A percentile compares a stretch with the other conserved stretches of the same genome.
Conservation (phyloP, 2,113 vertebrate genomes). For the Malurus alboscapulatus region DNA sequence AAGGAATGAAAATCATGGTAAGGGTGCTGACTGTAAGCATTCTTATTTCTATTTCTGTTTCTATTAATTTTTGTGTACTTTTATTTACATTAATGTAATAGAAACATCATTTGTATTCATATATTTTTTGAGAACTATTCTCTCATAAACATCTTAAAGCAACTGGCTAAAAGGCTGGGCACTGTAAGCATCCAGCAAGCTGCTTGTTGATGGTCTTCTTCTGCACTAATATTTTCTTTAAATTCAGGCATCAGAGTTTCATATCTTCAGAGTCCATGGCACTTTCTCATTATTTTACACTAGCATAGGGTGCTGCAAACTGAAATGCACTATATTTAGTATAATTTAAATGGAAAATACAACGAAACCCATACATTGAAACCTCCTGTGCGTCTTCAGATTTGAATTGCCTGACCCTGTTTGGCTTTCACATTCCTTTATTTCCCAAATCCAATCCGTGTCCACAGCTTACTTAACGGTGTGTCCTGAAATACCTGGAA, state of each 20-base stretch:
- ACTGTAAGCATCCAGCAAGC: not conserved
- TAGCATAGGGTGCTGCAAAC: not conserved
- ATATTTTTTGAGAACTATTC: not conserved
- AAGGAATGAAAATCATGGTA: not conserved
- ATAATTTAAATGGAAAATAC: not conserved
- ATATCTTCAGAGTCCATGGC: not conserved
- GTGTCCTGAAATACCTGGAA: not conserved
- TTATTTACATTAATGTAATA: not conserved
- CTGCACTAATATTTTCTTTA: not conserved
- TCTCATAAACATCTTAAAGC: not conserved
- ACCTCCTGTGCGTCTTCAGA: not conserved
- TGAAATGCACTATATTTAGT: not conserved
- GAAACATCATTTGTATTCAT: not conserved
- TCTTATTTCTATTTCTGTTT: not conserved
- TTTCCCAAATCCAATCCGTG: not conserved
- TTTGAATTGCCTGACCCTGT: not conserved
- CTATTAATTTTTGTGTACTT: not conserved
- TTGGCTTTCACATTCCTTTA: not conserved
- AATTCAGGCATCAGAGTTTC: not conserved
- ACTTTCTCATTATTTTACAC: not conserved
- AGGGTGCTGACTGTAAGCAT: not conserved
- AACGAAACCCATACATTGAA: not conserved
- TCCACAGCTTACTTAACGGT: not conserved
- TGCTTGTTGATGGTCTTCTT: not conserved
- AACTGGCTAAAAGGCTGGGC: not conserved